Base-by-base conservation (phyloP, 1,140 invertebrate species). In the Popillia japonica region DNA sequence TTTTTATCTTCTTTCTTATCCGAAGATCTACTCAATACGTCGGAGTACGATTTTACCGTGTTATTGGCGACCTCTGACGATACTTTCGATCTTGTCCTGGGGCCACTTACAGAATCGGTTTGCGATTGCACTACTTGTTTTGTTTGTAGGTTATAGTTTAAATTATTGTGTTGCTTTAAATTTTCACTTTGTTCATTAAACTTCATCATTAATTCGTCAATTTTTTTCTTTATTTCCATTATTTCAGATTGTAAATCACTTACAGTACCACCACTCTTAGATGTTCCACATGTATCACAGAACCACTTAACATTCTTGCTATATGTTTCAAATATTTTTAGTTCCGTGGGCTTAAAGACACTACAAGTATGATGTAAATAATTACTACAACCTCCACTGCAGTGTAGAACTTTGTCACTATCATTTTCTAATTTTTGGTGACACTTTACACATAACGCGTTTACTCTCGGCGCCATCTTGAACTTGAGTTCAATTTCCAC, bases 361-460 rank as follows among this genome's bases (percentile, higher is more conserved):
- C n/a, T n/a, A n/a, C n/a, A n/a, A n/a, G n/a, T n/a, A n/a, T n/a
- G n/a, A n/a, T n/a, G n/a, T n/a, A n/a, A n/a, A n/a, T n/a, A n/a
- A n/a, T n/a, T n/a, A n/a, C n/a, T n/a, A n/a, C n/a, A n/a, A n/a
- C n/a, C n/a, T n/a, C n/a, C n/a, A n/a, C n/a, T n/a, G n/a, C n/a
- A n/a, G n/a, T n/a, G n/a, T n/a, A n/a, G n/a, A n/a, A 61, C 55
- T 61, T 61, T 61, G 17, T 61, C 55, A n/a, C 55, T 61, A n/a
- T 61, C 55, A 61, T 61, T 61, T 61, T 61, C 55, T 61, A 61
- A 61, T 61, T 61, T 61, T 61, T 61, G 55, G 11, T n/a, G 6
- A n/a, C 55, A 61, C 55, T 61, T 61, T 61, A 61, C 55, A 20
- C 55, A 61, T 6, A 61, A 7, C 55, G 55, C 4, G 11, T 61